These are phyloP conservation scores for Ochropleura leucogaster DNA, from an alignment of 2,888 invertebrate genomes.

Conservation along the genomic window DNA sequence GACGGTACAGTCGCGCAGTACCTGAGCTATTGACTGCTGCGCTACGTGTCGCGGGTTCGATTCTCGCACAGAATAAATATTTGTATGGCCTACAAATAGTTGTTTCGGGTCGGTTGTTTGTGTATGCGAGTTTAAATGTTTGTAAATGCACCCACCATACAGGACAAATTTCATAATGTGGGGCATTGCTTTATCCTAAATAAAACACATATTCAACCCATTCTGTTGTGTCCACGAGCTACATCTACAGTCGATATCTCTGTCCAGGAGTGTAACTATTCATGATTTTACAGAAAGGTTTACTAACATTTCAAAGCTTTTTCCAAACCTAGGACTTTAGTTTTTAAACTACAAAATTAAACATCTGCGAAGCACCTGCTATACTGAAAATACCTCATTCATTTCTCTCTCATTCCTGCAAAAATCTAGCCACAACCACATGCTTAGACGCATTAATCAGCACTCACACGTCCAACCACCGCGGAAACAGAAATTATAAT, in stretches of 20 bases:
- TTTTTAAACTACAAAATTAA: not conserved
- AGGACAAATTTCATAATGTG: too few relatives aligned
- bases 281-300: not conserved
- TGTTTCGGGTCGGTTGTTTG: too few relatives aligned
- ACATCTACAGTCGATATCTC: not conserved
- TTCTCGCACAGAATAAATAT: too few relatives aligned
- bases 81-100: too few relatives aligned
- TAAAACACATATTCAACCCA: not conserved
- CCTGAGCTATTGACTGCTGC: too few relatives aligned
- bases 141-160: too few relatives aligned
- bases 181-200: too few relatives aligned
- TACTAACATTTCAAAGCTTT: not conserved
- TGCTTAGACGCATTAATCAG: slow-evolving; percentile 44
- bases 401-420: slow-evolving; percentile 9
- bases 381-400: not conserved
- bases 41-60: too few relatives aligned
- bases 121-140: too few relatives aligned
- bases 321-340: not conserved
- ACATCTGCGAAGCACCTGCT: slow-evolving; percentile 9
- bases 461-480: slow-evolving; percentile 34
- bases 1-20: too few relatives aligned
- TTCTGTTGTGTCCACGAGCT: not conserved
- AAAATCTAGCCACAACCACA: slow-evolving; percentile 7
- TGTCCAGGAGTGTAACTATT: not conserved
- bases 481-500: slow-evolving; percentile 62